phyloP scores from a whole-genome alignment of 2,888 invertebrate genomes.

The Colostygia pectinataria region DNA sequence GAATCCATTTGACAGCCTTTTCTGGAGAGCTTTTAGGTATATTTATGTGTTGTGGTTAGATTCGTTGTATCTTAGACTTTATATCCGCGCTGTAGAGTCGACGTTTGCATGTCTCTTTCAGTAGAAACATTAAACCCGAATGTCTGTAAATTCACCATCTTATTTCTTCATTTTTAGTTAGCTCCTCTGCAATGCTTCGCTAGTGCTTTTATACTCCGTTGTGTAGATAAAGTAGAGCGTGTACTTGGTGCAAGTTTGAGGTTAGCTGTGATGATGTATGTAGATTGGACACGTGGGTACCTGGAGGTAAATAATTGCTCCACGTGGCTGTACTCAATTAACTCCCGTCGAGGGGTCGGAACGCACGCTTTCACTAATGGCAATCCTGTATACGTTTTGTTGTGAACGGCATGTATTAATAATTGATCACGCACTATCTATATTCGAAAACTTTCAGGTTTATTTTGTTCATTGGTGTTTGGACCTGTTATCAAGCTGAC shows the following conservation, averaged over 20 bases:
- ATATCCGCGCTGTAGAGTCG: slow-evolving; percentile 49
- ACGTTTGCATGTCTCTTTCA: slow-evolving; percentile 40
- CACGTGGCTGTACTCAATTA: slow-evolving; percentile 77
- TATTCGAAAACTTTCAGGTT: no score
- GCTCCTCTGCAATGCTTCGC: slow-evolving; percentile 74
- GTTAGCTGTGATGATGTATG: slow-evolving; percentile 28
- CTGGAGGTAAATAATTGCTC: slow-evolving; percentile 78
- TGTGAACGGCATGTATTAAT: slow-evolving; percentile 40
- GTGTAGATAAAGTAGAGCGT: slow-evolving; percentile 33
- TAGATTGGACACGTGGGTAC: slow-evolving; percentile 64
- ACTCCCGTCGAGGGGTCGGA: slow-evolving; percentile 57
- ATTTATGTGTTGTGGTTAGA: slow-evolving; percentile 48
- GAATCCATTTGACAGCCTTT: slow-evolving; percentile 41
- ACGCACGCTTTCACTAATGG: slow-evolving; percentile 60
- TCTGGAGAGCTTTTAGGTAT: slow-evolving; percentile 49
- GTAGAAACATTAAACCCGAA: slow-evolving; percentile 72
- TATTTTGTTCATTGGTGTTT: no score
- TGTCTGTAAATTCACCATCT: slow-evolving; percentile 77
- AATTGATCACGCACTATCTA: no score
- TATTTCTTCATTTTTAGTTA: slow-evolving; percentile 80
- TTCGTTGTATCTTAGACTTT: slow-evolving; percentile 51
- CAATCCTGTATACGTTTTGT: slow-evolving; percentile 48
- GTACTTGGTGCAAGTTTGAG: slow-evolving; percentile 27
- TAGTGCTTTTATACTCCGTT: slow-evolving; percentile 46
- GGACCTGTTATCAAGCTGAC: no score